phyloP scores from a whole-genome alignment of 2,888 invertebrate genomes.

The Nephrotoma flavescens region DNA sequence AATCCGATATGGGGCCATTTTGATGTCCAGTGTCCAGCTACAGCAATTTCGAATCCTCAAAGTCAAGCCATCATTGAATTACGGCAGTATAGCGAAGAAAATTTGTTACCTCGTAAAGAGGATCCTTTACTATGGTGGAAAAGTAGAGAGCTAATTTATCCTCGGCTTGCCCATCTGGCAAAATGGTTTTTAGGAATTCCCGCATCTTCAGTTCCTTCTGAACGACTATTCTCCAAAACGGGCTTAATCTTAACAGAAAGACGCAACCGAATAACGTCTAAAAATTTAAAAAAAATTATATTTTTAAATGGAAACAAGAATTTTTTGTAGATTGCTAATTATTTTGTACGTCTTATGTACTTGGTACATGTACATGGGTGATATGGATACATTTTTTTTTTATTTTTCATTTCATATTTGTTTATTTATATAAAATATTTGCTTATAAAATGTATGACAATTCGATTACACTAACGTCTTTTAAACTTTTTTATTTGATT shows the following conservation, averaged over 20 bases:
- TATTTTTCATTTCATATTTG: too few relatives aligned
- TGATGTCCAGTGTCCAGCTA: background rate
- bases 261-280: slow-evolving; percentile 3
- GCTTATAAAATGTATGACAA: background rate
- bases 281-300: background rate
- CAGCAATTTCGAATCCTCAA: background rate
- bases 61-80: background rate
- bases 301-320: background rate
- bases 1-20: background rate
- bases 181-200: background rate
- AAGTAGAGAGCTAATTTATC: background rate
- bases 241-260: slow-evolving; percentile 4
- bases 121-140: slow-evolving; percentile 7
- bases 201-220: slow-evolving; percentile 1
- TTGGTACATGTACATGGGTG: too few relatives aligned
- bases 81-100: background rate
- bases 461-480: background rate
- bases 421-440: too few relatives aligned
- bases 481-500: too few relatives aligned
- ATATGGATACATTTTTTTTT: too few relatives aligned
- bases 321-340: too few relatives aligned
- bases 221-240: slow-evolving; percentile 8
- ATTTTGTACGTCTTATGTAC: too few relatives aligned
- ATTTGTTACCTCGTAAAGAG: background rate
- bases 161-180: background rate